Evolutionary conservation across 1,140 invertebrate genomes (phyloP), one percentile per base, ranked within the genome.

Genomic region (Drosophila nigrodunni): DNA sequence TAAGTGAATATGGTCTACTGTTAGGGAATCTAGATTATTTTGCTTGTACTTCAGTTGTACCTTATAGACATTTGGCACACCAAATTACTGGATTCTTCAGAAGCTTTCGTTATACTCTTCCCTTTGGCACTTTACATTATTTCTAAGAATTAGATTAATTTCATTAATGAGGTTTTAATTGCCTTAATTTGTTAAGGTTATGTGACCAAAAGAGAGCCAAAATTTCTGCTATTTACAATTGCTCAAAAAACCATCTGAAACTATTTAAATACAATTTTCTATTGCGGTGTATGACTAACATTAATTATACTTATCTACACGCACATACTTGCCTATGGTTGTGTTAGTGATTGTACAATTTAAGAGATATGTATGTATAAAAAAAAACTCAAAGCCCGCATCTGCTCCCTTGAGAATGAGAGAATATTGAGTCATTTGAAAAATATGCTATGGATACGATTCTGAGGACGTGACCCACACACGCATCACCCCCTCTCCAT

Each of bases 361-460:
- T 50, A 15, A 55, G 21, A 44, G 39, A 60, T 43, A 46, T 46
- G n/a, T 30, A 15, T 59, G 1, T n/a, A n/a, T n/a, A 15, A 15
- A 30, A 41, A 41, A 21, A 11, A 52, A 41, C 18, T 65, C 41
- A 55, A 60, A 59, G 13, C 64, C 25, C 62, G 52, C 50, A 66
- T 35, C 41, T 55, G 25, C 61, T 61, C 57, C 34, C 57, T 68
- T 18, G 21, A 35, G 35, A 58, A 21, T 49, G 41, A 54, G 10
- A 46, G 46, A 25, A 49, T 13, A 71, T 71, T 57, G 60, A 71
- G 60, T 65, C 69, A 71, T 57, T 47, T 71, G 60, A 57, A 49
- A 66, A 65, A 58, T 34, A 66, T 72, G 35, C 54, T 58, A 58
- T 58, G 49, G 49, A 11, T 35, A 58, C 44, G 41, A 71, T 71